These are phyloP conservation scores for Macrotus californicus DNA, from an alignment of 2,113 vertebrate species.

Conservation along the genomic window DNA sequence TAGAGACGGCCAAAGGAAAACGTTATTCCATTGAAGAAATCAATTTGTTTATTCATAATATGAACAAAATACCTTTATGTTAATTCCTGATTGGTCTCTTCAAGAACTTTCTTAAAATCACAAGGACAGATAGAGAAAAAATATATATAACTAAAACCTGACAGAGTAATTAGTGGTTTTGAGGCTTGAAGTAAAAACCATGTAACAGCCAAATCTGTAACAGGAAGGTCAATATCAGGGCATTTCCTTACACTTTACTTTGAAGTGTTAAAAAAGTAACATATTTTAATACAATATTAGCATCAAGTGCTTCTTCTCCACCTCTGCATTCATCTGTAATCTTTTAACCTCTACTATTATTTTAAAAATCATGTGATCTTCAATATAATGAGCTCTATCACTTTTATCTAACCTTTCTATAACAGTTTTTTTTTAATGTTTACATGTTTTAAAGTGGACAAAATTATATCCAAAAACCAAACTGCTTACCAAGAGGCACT, in stretches of 20 bases:
- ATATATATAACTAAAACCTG: not conserved
- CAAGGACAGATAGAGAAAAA: not conserved
- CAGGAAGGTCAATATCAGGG: not conserved
- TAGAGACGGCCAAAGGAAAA: slow-evolving; percentile 20
- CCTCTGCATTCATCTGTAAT: not conserved
- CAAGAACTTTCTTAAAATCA: slow-evolving; percentile 26
- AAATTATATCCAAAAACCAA: slow-evolving; percentile 10
- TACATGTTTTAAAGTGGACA: slow-evolving; percentile 37
- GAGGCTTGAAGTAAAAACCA: not conserved
- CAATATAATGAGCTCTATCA: not conserved
- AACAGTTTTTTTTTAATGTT: slow-evolving; percentile 25
- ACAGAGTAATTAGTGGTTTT: not conserved
- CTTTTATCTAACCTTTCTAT: not conserved
- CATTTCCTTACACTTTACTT: not conserved
- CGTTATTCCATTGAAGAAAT: not conserved
- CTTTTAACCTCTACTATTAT: not conserved
- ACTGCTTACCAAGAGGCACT: not conserved
- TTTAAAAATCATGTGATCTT: not conserved
- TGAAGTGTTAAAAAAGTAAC: not conserved
- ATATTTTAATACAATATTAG: not conserved
- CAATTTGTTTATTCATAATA: slow-evolving; percentile 34
- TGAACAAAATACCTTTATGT: not conserved
- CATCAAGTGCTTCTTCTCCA: not conserved
- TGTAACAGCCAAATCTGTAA: not conserved
- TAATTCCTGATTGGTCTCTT: slow-evolving; percentile 4